A percentile compares a stretch with the other conserved stretches of the same genome.
Conservation (phyloP, 2,888 invertebrate genomes). For the Catocala nupta region DNA sequence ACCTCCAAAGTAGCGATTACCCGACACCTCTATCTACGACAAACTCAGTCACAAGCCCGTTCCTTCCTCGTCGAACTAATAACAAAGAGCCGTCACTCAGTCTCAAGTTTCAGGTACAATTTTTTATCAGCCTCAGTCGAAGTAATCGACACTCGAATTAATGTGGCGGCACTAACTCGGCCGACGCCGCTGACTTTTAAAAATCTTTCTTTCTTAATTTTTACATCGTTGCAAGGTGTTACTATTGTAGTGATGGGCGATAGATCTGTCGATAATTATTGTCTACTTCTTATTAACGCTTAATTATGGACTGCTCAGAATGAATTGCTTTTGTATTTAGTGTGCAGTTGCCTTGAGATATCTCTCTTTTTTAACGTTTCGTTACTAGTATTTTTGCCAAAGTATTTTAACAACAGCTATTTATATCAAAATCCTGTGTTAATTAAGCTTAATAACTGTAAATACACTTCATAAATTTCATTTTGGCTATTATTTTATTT, state of each 20-base stretch:
- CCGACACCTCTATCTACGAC: background rate
- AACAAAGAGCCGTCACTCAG: conserved; percentile 49
- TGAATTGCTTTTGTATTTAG: too few relatives aligned
- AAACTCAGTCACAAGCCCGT: background rate
- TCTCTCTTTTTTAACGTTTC: too few relatives aligned
- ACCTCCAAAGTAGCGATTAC: background rate
- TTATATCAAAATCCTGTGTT: too few relatives aligned
- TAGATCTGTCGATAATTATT: conserved; percentile 26
- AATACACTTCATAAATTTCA: too few relatives aligned
- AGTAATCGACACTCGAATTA: conserved; percentile 83
- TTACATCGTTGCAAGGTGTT: conserved; percentile 85
- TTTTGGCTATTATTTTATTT: too few relatives aligned
- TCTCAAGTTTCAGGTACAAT: conserved; percentile 54
- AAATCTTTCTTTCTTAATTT: conserved; percentile 84
- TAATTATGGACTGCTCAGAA: too few relatives aligned
- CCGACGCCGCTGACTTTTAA: conserved; percentile 70
- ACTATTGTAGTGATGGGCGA: conserved; percentile 54
- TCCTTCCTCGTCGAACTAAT: conserved; percentile 25
- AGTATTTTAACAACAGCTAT: too few relatives aligned
- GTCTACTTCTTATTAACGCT: too few relatives aligned
- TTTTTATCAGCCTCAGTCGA: conserved; percentile 61
- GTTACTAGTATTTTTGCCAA: too few relatives aligned
- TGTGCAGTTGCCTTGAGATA: too few relatives aligned
- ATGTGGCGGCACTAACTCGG: conserved; percentile 86
- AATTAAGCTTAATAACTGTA: too few relatives aligned